Base-by-base conservation (phyloP, 1,140 invertebrate species). In the Drosophila subobscura region DNA sequence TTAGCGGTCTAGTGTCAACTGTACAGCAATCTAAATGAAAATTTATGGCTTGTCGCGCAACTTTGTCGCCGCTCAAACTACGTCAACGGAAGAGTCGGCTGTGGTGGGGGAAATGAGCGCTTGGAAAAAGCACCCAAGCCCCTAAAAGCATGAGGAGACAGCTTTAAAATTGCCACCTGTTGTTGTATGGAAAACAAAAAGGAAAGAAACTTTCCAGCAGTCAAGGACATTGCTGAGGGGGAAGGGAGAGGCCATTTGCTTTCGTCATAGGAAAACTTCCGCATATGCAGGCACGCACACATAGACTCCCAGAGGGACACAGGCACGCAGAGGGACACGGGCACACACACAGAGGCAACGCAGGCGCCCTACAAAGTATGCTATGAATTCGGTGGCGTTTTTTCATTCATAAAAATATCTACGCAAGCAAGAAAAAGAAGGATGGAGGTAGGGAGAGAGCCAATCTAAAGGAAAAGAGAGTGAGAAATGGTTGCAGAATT, bases 281-380 rank as follows among this genome's bases (percentile, higher is more conserved):
- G 67, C 77, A 41, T 63, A 37, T 37, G 33, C 33, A 37, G 33
- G 65, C 44, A 47, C 58, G 63, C 52, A 68, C 37, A n/a, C n/a
- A 27, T 27, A 54, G 42, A 49, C 40, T 37, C 42, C 40, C 58
- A 55, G 5, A n/a, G 10, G 3, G 7, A 37, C 44, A n/a, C 53
- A 68, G 33, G 10, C 12, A 45, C 42, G 12, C 47, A 37, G 5
- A n/a, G 10, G 3, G 4, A 37, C 44, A n/a, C 53, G 63, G 33
- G n/a, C 12, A 45, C 42, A 14, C 47, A 37, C 5, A 8, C 2
- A 50, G n/a, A 8, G 54, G 37, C 49, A 68, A 81, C 81, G 83
- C 83, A 83, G 49, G 83, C 83, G 83, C 83, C 63, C 83, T 72
- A 37, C 12, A 63, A 86, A 83, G 78, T 88, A 86, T 88, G 83